phyloP scores from a whole-genome alignment of 53 echinoderm and acorn worm genomes.

The Mesocentrotus franciscanus region DNA sequence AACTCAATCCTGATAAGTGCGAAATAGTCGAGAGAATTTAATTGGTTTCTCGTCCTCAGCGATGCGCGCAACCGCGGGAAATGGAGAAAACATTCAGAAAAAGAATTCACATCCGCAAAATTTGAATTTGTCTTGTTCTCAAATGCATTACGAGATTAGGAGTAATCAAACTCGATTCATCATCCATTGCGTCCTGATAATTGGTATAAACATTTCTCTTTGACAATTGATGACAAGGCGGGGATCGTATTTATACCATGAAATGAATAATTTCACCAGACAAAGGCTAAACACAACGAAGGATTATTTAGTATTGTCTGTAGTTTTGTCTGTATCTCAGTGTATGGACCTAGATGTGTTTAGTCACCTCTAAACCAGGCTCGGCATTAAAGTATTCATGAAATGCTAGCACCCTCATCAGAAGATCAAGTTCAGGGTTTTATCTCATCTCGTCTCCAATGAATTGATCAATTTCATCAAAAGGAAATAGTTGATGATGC shows the following conservation, averaged over 20 bases:
- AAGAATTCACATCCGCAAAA: background rate
- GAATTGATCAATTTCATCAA: slow-evolving; percentile 24
- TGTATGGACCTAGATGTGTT: background rate
- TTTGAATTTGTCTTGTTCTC: background rate
- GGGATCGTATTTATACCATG: background rate
- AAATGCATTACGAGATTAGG: background rate
- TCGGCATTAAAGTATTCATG: background rate
- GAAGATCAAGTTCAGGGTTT: background rate
- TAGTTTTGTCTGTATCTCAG: background rate
- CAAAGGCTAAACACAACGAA: background rate
- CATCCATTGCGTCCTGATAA: background rate
- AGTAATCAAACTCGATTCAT: slow-evolving; percentile 6
- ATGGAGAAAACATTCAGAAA: background rate
- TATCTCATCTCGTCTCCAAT: background rate
- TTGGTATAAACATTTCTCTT: background rate
- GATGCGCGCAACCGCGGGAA: slow-evolving; percentile 8
- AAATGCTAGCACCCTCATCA: background rate
- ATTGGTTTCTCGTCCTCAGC: slow-evolving; percentile 26
- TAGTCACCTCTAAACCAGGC: slow-evolving; percentile 6
- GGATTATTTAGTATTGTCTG: background rate
- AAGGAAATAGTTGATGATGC: slow-evolving; percentile 1
- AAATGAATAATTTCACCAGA: background rate
- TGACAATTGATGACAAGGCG: background rate
- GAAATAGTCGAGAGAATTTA: background rate
- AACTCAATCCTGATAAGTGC: background rate